Base-by-base conservation (phyloP, 2,888 invertebrate genomes). In the Hemithea aestivaria region DNA sequence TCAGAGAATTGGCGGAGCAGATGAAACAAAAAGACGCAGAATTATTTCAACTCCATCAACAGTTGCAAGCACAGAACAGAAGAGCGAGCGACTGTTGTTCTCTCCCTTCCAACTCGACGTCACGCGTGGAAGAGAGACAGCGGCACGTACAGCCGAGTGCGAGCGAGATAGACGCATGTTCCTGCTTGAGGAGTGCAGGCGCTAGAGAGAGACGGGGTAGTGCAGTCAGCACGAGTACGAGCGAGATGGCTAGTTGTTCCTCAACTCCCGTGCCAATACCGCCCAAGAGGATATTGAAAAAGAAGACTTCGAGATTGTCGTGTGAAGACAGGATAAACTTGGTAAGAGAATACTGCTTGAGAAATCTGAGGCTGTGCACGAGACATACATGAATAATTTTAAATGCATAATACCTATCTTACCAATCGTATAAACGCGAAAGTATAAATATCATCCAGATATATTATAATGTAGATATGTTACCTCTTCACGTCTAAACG, bases 1-100 rank as follows among this genome's bases (percentile, higher is more conserved):
- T 4, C 58, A 81, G 80, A 27, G 67, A 71, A 25, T 74, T 72
- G 60, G 70, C 76, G 40, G 51, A 62, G 2, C 56, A 53, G 27
- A 66, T 81, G 8, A 65, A 67, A 45, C 58, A 65, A 29, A 79
- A 79, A 39, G 69, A 75, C 7, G 36, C 40, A 0, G 22, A 62
- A 6, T 63, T 82, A 22, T 28, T 45, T 1, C 27, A 40, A 1
- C 46, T 82, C 1, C 62, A 61, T 21, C 45, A 45, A 6, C 57
- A 56, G 6, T 22, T 70, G 7, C 48, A 47, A 4, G 16, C 3
- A 16, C 16, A n/a, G n/a, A n/a, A n/a, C n/a, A n/a, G n/a, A n/a
- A 31, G 30, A 25, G 32, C 10, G 29, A 23, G 10, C 7, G 16
- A 32, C 3, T 34, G 21, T n/a, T 21, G 24, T 11, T 34, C 40